A percentile compares a stretch with the other conserved stretches of the same genome.
Evolutionary conservation across 2,888 invertebrate genomes (phyloP).

Genomic region (Autographa gamma): DNA sequence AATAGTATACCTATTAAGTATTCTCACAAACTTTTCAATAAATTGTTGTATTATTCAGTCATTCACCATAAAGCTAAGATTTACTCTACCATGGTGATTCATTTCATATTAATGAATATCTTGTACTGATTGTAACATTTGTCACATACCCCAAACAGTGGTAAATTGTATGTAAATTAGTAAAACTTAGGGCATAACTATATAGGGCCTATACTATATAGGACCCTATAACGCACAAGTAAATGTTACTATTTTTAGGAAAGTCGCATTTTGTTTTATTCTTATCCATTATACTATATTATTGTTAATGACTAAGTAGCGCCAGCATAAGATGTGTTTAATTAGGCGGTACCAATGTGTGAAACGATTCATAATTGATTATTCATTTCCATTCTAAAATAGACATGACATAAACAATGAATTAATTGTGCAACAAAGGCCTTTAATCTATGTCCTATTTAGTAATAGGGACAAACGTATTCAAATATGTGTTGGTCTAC

Average conservation of each 20-base stretch:
- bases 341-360: constrained; percentile 12
- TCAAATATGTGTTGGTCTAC: constrained; percentile 6
- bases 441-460: constrained; percentile 18
- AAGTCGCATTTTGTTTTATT: not conserved
- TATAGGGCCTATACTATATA: too few species aligned
- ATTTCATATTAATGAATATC: too few species aligned
- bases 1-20: too few species aligned
- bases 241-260: not conserved
- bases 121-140: not conserved
- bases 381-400: constrained; percentile 31
- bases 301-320: not conserved
- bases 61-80: too few species aligned
- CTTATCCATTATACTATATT: not conserved
- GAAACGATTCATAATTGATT: not conserved
- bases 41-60: too few species aligned
- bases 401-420: constrained; percentile 32
- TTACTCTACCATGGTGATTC: too few species aligned
- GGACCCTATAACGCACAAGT: too few species aligned
- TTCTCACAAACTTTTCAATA: too few species aligned
- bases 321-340: not conserved
- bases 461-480: constrained; percentile 9
- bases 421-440: constrained; percentile 27
- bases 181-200: not conserved
- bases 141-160: not conserved
- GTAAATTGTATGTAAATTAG: not conserved